Conservation (phyloP, 1,140 invertebrate genomes). For the Anastatus disparis region DNA sequence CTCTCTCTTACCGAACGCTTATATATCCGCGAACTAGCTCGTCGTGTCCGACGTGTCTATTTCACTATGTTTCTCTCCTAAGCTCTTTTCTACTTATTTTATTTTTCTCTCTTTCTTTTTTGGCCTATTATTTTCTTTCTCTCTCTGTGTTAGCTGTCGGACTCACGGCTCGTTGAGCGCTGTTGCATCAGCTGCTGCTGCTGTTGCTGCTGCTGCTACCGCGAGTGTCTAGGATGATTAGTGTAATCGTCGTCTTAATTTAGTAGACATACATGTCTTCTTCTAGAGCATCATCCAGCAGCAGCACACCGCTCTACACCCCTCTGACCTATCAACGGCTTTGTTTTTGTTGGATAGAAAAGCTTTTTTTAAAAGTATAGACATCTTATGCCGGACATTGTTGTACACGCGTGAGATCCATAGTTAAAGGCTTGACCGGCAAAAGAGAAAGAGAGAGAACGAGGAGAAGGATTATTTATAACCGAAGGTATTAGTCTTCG, state of each 20-base stretch:
- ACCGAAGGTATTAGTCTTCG: constrained; percentile 6
- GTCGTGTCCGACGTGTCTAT: constrained; percentile 23
- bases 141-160: constrained; percentile 13
- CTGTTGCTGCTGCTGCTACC: constrained; percentile 30
- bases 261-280: constrained; percentile 15
- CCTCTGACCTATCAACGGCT: neutral
- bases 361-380: constrained; percentile 3
- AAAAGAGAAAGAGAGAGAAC: too few species aligned
- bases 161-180: constrained; percentile 37
- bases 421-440: too few species aligned
- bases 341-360: neutral
- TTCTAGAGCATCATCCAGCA: neutral
- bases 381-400: neutral
- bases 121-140: too few species aligned
- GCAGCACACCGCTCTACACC: neutral
- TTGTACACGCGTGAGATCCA: neutral
- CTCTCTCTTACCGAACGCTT: too few species aligned
- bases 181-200: constrained; percentile 37
- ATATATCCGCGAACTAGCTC: neutral
- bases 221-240: constrained; percentile 35
- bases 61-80: constrained; percentile 24
- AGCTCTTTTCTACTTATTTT: too few species aligned
- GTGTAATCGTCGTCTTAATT: constrained; percentile 39
- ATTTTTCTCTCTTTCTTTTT: too few species aligned
- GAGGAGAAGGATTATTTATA: constrained; percentile 14